A percentile compares a stretch with the other conserved stretches of the same genome.
Conservation (phyloP, 2,888 invertebrate genomes). For the Pherbina coryleti region DNA sequence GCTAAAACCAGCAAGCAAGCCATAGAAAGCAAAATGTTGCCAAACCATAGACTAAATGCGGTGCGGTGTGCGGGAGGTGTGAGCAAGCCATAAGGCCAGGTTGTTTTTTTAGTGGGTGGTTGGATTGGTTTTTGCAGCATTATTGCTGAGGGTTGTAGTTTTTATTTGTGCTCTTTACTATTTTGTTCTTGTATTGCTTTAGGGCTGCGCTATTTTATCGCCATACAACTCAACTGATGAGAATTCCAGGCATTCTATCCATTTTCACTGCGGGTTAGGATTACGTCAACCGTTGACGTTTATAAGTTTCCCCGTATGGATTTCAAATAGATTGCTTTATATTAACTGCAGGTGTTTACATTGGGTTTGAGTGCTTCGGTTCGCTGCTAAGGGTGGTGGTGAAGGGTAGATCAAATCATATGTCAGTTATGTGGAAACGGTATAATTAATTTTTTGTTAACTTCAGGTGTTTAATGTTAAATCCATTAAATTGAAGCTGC, state of each 20-base stretch:
- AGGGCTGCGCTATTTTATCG: not conserved
- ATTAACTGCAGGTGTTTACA: conserved; percentile 25
- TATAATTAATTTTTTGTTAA: not conserved
- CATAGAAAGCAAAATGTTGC: conserved; percentile 12
- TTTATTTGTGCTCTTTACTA: not conserved
- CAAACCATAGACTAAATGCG: not conserved
- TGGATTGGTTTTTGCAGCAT: not conserved
- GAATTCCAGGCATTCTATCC: conserved; percentile 5
- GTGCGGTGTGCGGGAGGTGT: not conserved
- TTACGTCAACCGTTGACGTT: conserved; percentile 25
- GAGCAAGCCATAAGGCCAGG: not conserved
- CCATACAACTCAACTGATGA: conserved; percentile 11
- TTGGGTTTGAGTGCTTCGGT: conserved; percentile 8
- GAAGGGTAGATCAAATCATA: not conserved
- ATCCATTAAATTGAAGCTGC: not conserved
- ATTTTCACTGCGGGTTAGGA: conserved; percentile 28
- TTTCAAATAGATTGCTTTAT: not conserved
- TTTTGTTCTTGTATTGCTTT: conserved; percentile 13
- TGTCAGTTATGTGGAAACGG: not conserved
- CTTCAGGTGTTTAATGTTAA: conserved; percentile 11
- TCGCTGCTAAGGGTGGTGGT: not conserved
- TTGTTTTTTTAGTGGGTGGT: not conserved
- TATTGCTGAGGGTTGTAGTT: conserved; percentile 5
- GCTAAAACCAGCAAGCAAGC: conserved; percentile 36
- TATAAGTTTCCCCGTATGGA: conserved; percentile 1